Percentiles rank a stretch among this genome's conserved stretches.
Evolutionary conservation across 2,113 vertebrate genomes (phyloP).

Genomic region (Eonycteris spelaea): DNA sequence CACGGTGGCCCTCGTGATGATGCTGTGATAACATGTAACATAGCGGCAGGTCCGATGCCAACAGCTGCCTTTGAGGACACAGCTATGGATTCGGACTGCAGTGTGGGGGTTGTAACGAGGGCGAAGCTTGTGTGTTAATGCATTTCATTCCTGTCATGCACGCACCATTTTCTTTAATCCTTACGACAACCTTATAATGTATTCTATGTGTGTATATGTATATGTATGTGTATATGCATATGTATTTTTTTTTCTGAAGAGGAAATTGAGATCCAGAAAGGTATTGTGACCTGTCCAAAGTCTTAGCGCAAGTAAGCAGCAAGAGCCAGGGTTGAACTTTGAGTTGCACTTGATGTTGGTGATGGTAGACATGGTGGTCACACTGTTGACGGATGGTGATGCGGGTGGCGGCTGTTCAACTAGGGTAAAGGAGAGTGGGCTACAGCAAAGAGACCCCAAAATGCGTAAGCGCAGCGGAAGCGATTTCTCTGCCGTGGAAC

Average conservation of each 20-base stretch:
- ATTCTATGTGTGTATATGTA: no score
- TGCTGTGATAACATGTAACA: rapidly evolving
- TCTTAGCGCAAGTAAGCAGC: not conserved
- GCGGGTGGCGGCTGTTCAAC: rapidly evolving
- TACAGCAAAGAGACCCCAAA: not conserved
- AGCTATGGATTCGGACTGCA: not conserved
- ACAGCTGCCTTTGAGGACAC: rapidly evolving
- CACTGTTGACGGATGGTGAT: rapidly evolving
- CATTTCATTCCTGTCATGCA: rapidly evolving
- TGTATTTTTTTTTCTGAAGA: not conserved
- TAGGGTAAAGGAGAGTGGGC: not conserved
- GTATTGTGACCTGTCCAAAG: not conserved
- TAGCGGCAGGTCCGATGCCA: no score
- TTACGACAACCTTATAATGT: not conserved
- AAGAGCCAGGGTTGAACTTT: not conserved
- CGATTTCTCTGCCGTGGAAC: not conserved
- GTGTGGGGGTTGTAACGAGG: not conserved
- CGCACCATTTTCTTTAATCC: no score
- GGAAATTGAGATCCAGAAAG: not conserved
- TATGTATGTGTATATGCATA: no score
- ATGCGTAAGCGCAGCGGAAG: no score
- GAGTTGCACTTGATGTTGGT: not conserved
- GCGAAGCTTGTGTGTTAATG: no score
- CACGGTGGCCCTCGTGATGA: rapidly evolving
- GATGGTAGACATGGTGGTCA: not conserved